Base-by-base conservation (phyloP, 2,113 vertebrate species). In the Typhlomys cinereus region DNA sequence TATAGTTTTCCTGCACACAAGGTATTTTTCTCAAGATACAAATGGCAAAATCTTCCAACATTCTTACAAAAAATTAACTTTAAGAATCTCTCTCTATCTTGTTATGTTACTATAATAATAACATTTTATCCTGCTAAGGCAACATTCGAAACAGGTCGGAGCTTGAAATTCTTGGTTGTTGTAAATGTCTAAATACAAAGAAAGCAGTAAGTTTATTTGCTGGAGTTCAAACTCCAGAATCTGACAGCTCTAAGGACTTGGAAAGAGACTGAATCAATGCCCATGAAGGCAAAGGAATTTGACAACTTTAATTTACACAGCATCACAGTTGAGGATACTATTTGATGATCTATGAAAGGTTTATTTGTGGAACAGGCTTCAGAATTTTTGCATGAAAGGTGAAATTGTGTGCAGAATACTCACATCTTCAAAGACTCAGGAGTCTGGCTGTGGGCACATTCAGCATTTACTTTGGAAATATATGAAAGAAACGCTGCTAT, bases 311-410 rank as follows among this genome's bases (percentile, higher is more conserved):
- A 96, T 92, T 96, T 54, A 36, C 70, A 50, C 59, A 80, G 34
- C 69, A 78, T 75, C 84, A 85, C 66, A 93, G 75, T 61, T 78
- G 57, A 90, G 91, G 76, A 87, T 69, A 74, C 61, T 70, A 23
- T 74, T 61, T 83, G 73, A 59, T 95, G 91, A 96, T 96, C 96
- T 96, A 93, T 94, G 95, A 92, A 92, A 87, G 87, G 62, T 87
- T 96, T 74, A 69, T 94, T 95, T 96, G 66, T 78, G 66, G 36
- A 59, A 25, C 75, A 62, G 61, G 50, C 91, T 92, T 89, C 27
- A 69, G 89, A 91, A 91, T 92, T 96, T 96, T 93, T 94, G 75
- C 64, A 64, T 90, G 94, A 94, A 96, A 94, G 86, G 86, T 96
- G 92, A 92, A 91, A 76, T 95, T 93, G 88, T 89, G 79, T 50